phyloP scores from a whole-genome alignment of 2,888 invertebrate species.

The Campoletis raptor region DNA sequence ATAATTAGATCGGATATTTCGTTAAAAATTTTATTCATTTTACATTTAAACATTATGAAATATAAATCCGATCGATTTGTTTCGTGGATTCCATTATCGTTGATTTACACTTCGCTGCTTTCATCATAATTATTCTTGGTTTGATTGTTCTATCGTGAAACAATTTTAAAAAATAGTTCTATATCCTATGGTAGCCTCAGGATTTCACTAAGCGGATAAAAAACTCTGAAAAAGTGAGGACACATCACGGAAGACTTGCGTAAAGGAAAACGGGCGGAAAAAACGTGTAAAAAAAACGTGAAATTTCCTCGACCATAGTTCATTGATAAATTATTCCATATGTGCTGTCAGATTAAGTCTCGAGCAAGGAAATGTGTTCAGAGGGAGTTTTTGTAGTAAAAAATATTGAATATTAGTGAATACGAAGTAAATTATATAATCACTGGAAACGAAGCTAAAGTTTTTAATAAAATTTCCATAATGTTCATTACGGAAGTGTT shows the following conservation, averaged over 20 bases:
- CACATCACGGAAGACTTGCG: slow-evolving; percentile 8
- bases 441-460: not conserved
- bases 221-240: not conserved
- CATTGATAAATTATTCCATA: not conserved
- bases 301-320: not conserved
- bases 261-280: not conserved
- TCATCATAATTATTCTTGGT: too few species aligned
- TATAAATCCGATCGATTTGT: not conserved
- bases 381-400: not conserved
- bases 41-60: not conserved
- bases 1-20: not conserved
- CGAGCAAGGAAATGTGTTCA: not conserved
- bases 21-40: not conserved
- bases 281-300: not conserved
- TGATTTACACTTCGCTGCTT: too few species aligned
- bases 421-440: not conserved
- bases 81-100: not conserved
- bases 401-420: not conserved
- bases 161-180: too few species aligned
- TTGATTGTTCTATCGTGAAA: too few species aligned
- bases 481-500: not conserved
- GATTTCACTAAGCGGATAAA: slow-evolving; percentile 50
- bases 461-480: not conserved
- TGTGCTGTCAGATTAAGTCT: not conserved
- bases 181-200: not conserved